phyloP scores from a whole-genome alignment of 1,140 invertebrate genomes.

The Drosophila mauritiana region DNA sequence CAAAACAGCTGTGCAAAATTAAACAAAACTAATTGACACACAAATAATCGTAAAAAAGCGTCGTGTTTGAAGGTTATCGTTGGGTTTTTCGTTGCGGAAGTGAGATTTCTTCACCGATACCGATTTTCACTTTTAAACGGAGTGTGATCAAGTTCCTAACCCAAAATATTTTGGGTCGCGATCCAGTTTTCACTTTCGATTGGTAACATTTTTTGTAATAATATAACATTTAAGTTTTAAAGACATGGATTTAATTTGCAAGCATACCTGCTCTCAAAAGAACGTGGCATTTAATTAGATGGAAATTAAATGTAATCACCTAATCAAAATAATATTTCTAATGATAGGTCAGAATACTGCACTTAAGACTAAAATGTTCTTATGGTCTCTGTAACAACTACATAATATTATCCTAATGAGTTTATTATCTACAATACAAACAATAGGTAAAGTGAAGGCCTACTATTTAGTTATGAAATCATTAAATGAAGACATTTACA shows the following conservation, averaged over 20 bases:
- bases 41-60: slow-evolving; percentile 19
- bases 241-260: neutral
- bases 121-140: slow-evolving; percentile 3
- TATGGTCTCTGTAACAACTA: no score
- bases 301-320: no score
- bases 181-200: neutral
- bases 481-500: neutral
- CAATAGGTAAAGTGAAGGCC: neutral
- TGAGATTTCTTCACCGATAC: slow-evolving; percentile 6
- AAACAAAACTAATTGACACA: slow-evolving; percentile 32
- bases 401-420: neutral
- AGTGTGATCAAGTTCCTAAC: neutral
- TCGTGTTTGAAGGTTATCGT: slow-evolving; percentile 24
- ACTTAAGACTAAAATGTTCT: no score
- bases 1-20: slow-evolving; percentile 44
- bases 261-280: no score
- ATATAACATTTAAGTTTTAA: neutral
- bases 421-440: neutral
- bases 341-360: no score
- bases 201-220: neutral
- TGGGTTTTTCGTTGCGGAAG: slow-evolving; percentile 23
- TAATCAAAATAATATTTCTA: no score
- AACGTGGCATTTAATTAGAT: no score
- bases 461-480: neutral
- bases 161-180: neutral